A percentile compares a stretch with the other conserved stretches of the same genome.
These are phyloP conservation scores for Dendroctonus ponderosae DNA, from an alignment of 1,140 invertebrate species.

Conservation along the genomic window DNA sequence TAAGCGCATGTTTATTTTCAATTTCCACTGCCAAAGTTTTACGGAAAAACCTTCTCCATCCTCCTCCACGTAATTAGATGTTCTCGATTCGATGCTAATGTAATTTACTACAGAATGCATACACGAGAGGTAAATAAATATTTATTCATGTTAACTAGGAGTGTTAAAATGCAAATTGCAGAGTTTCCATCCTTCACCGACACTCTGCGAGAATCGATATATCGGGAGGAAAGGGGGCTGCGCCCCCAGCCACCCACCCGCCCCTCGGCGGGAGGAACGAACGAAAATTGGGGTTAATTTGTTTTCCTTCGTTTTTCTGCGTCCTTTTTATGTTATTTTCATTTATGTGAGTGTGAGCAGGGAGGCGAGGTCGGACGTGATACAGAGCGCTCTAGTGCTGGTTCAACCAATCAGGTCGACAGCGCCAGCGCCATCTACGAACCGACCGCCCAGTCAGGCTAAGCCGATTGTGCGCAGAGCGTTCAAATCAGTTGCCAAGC, in stretches of 20 bases:
- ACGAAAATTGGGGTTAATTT: conserved; percentile 35
- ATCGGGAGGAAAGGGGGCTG: conserved; percentile 11
- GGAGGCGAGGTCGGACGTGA: too few species aligned
- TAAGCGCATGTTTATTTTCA: too few species aligned
- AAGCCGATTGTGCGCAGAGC: too few species aligned
- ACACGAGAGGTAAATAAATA: conserved; percentile 40
- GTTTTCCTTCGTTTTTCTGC: conserved; percentile 15
- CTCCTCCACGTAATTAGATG: conserved; percentile 8
- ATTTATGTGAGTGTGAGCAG: too few species aligned
- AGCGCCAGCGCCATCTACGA: too few species aligned
- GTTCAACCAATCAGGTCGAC: too few species aligned
- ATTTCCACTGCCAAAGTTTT: too few species aligned
- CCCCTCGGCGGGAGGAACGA: conserved; percentile 7
- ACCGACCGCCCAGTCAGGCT: too few species aligned
- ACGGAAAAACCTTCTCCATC: too few species aligned
- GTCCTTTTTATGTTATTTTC: too few species aligned
- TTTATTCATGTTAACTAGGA: conserved; percentile 39
- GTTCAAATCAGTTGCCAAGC: too few species aligned
- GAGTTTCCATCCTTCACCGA: conserved; percentile 37
- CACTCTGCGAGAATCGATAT: conserved; percentile 34
- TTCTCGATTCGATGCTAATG: conserved; percentile 30
- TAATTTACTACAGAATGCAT: conserved; percentile 38
- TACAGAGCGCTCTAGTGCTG: too few species aligned
- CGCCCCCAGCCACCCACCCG: not conserved
- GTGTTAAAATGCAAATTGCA: conserved; percentile 42